These are phyloP conservation scores for Dolichomitus sp. DNA, from an alignment of 2,888 invertebrate species.

Conservation along the genomic window DNA sequence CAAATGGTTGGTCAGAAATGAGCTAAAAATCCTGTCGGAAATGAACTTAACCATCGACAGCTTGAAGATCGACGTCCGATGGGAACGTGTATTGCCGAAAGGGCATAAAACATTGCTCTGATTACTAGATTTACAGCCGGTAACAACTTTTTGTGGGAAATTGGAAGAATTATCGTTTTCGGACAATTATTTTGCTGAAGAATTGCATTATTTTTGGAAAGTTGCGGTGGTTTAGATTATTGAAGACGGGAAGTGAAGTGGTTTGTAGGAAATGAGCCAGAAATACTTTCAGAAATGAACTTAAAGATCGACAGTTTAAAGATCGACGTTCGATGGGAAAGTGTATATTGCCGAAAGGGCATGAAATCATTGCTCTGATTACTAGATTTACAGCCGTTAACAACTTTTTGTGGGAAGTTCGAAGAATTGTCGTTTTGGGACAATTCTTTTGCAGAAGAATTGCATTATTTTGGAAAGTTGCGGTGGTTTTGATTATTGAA, in stretches of 20 bases:
- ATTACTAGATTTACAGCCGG: slow-evolving; percentile 4
- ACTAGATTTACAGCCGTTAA: neutral
- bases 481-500: neutral
- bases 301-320: too few relatives aligned
- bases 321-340: neutral
- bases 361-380: slow-evolving; percentile 8
- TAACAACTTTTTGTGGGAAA: neutral
- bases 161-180: neutral
- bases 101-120: neutral
- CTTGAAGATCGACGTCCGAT: neutral
- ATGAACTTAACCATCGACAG: too few relatives aligned
- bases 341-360: neutral
- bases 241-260: too few relatives aligned
- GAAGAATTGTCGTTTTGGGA: neutral
- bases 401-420: neutral
- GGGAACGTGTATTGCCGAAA: neutral
- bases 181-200: neutral
- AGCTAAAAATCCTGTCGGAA: too few relatives aligned
- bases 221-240: neutral
- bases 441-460: neutral
- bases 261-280: too few relatives aligned
- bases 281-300: too few relatives aligned
- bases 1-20: too few relatives aligned
- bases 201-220: neutral
- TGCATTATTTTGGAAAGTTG: neutral